Conservation (phyloP, 2,797 vertebrate species). For the Lithobates sylvaticus region DNA sequence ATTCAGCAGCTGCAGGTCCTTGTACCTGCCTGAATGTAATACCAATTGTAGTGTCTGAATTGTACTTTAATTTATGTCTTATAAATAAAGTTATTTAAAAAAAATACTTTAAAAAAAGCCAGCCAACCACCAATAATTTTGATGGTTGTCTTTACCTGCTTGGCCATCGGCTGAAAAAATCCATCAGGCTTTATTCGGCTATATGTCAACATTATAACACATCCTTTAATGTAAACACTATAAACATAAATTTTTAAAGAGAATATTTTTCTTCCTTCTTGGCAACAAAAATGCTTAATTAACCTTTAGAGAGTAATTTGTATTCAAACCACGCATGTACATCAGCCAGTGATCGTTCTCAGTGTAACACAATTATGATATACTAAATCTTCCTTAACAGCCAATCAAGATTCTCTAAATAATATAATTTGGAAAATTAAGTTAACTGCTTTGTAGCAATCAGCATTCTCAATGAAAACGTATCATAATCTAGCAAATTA, state of each 20-base stretch:
- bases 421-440: constrained; percentile 32
- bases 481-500: constrained; percentile 26
- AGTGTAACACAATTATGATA: constrained; percentile 22
- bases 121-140: no score
- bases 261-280: background rate
- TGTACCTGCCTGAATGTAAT: no score
- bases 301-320: background rate
- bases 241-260: background rate
- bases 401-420: constrained; percentile 44
- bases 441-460: constrained; percentile 21
- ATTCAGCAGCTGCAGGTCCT: no score
- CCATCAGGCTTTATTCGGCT: background rate
- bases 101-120: no score
- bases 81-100: no score
- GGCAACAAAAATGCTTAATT: background rate
- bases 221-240: background rate
- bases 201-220: background rate
- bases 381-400: constrained; percentile 26
- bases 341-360: constrained; percentile 17
- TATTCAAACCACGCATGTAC: constrained; percentile 1
- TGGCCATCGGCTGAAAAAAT: no score
- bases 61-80: no score
- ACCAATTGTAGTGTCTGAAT: no score
- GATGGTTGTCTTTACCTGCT: no score
- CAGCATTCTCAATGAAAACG: constrained; percentile 12